A percentile compares a stretch with the other conserved stretches of the same genome.
phyloP scores from a whole-genome alignment of 2,113 vertebrate species.

The Azemiops feae region DNA sequence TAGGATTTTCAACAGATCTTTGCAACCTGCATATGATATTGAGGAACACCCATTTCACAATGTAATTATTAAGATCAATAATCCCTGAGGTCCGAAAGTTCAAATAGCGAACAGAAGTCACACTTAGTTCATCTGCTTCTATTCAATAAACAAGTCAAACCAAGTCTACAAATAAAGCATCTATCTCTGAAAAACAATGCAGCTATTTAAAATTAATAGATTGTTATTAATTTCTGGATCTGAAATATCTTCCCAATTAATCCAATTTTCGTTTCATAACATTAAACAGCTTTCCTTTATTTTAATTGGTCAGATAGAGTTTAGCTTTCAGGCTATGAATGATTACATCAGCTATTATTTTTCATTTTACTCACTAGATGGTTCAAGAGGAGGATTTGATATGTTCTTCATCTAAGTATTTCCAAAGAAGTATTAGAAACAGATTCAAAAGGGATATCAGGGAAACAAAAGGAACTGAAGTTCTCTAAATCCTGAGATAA shows the following conservation, averaged over 20 bases:
- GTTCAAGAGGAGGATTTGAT: background rate
- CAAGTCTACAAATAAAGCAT: slow-evolving; percentile 3
- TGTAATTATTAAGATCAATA: slow-evolving; percentile 4
- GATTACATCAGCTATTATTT: slow-evolving; percentile 4
- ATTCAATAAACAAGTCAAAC: background rate
- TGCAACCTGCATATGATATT: slow-evolving; percentile 33
- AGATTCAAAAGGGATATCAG: background rate
- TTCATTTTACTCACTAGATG: background rate
- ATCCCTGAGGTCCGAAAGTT: background rate
- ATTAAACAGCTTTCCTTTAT: slow-evolving; percentile 24
- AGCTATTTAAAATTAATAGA: slow-evolving; percentile 8
- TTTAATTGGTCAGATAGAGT: slow-evolving; percentile 2
- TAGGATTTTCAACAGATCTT: slow-evolving; percentile 51
- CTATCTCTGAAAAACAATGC: slow-evolving; percentile 21
- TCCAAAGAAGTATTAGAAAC: background rate
- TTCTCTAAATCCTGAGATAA: background rate
- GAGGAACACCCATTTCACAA: slow-evolving; percentile 22
- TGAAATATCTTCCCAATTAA: background rate
- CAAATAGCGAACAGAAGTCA: background rate
- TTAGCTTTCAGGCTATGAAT: slow-evolving; percentile 3
- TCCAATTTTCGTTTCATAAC: slow-evolving; percentile 27
- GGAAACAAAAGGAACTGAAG: background rate
- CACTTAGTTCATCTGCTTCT: background rate
- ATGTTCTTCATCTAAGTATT: background rate
- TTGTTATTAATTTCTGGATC: background rate